Evolutionary conservation across 2,113 vertebrate genomes (phyloP), one percentile per base, ranked within the genome.

Genomic region (Manacus vitellinus): DNA sequence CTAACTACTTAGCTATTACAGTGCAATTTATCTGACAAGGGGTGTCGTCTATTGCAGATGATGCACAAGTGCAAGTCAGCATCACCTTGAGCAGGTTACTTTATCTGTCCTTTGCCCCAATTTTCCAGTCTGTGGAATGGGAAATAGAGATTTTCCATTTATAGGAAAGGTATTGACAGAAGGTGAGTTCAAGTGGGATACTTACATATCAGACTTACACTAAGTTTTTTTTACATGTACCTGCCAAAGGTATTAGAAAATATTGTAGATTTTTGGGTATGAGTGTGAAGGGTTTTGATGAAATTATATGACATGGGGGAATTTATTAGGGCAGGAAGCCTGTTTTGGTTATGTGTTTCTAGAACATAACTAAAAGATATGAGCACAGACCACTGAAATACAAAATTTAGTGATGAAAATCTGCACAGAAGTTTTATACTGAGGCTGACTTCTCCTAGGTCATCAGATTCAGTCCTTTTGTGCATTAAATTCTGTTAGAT

Each of bases 21-120:
- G 68, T 3, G 12, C 88, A 78, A 91, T 95, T 94, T 91, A 61
- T 74, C 47, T 96, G 94, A 92, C 88, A 94, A 77, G 88, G 14
- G 17, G 9, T 54, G 65, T 88, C 44, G 41, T 75, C 88, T 10
- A 9, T 68, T 78, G 66, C 47, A 66, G 56, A 81, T 21, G 37
- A 91, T 35, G 2, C 44, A 25, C 17, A 89, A 95, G 54, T 78
- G 85, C 83, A 78, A 94, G 92, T 91, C 96, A 95, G 94, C 94
- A 86, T 92, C 65, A 87, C 86, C 92, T 96, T 94, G 92, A 52
- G 58, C 28, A 94, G 18, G 49, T 86, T 77, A 55, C 59, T 90
- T 81, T 33, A 43, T 72, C 78, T 84, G 52, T 93, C 80, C 76
- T 93, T 81, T 92, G 61, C 54, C 76, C 41, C 41, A 54, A 0